Conservation (phyloP, 2,797 vertebrate species). For the Enteromius fasciolatus region DNA sequence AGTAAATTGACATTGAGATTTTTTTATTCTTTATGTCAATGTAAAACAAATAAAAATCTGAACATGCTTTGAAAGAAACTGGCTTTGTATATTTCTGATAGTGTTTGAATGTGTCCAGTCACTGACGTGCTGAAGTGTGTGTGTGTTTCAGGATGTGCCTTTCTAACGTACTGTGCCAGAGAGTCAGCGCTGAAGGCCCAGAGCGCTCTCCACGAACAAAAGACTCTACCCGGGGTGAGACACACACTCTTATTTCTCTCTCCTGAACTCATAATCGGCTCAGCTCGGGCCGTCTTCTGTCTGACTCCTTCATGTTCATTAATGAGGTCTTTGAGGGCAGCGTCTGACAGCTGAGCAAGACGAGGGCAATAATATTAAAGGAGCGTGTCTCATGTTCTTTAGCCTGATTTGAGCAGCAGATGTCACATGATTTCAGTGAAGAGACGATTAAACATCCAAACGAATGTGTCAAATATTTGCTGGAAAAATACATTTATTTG, state of each 20-base stretch:
- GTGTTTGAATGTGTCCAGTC: not conserved
- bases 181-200: slow-evolving; percentile 86
- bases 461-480: not conserved
- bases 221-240: slow-evolving; percentile 84
- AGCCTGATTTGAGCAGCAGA: not conserved
- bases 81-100: too few species aligned
- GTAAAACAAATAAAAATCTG: not conserved
- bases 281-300: slow-evolving; percentile 14
- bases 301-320: slow-evolving; percentile 42
- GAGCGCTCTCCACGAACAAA: slow-evolving; percentile 86
- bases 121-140: slow-evolving; percentile 30
- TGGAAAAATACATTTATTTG: not conserved
- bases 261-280: slow-evolving; percentile 34
- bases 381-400: not conserved
- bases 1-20: too few species aligned
- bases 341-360: not conserved
- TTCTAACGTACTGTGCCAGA: slow-evolving; percentile 87
- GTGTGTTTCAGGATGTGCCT: slow-evolving; percentile 82
- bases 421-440: not conserved
- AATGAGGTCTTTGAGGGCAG: slow-evolving; percentile 23
- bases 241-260: slow-evolving; percentile 44
- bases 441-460: not conserved
- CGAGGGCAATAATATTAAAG: not conserved
- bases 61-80: not conserved
- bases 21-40: not conserved